Evolutionary conservation across 2,113 vertebrate species (phyloP), one percentile per base, ranked within the genome.

Genomic region (Pangasianodon hypophthalmus): DNA sequence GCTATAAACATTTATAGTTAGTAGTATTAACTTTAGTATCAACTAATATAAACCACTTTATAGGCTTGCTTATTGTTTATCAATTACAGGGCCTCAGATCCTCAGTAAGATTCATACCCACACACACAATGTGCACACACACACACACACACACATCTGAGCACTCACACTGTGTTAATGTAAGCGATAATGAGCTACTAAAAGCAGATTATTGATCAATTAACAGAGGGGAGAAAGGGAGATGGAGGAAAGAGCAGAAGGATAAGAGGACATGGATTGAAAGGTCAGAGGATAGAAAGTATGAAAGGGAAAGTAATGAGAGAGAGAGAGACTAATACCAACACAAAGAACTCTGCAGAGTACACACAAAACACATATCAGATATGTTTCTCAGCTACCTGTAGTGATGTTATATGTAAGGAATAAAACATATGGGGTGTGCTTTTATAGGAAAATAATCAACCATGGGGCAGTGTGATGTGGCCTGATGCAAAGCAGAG

Each of bases 381-480:
- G 92, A 88, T 95, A 93, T 94, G 95, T 93, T 58, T n/a, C 87
- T 46, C 24, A 90, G 91, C 92, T 93, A 94, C 94, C 92, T 93
- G 94, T 94, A 94, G 96, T 95, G 46, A 4, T 79, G 9, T 29
- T 79, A 79, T 26, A 48, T 79, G 44, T 24, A 29, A 48, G 44
- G 44, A 79, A 48, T 79, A 79, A 50, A 50, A 54, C 29, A 81
- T 21, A 1, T 46, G 4, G 2, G 93, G 95, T 94, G 92, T 92
- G 95, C 93, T 93, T 95, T 93, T 92, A 94, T 84, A 3, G 16
- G 37, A 21, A 75, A 24, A 41, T 73, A 21, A 41, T 73, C 64
- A 69, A 32, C 29, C 64, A 69, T 11, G 60, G 54, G 60, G 24
- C 26, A 8, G 26, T 64, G 62, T 64, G 14, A 44, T 75, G 71